Conservation (phyloP, 2,888 invertebrate species). For the Agrochola lota region DNA sequence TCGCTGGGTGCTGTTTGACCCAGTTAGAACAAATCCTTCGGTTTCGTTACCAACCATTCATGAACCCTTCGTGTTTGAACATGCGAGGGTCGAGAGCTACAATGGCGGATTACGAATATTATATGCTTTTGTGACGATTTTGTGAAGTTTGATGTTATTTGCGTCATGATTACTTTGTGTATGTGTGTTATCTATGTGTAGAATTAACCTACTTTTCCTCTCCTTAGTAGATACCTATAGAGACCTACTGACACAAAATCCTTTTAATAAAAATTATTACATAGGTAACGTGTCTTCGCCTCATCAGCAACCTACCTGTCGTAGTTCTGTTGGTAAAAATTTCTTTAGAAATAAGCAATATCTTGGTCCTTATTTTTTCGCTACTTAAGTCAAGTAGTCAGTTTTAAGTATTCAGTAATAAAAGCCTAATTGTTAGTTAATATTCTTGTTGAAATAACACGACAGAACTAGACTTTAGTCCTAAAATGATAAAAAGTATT, state of each 20-base stretch:
- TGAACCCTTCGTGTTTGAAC: conserved; percentile 33
- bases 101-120: conserved; percentile 46
- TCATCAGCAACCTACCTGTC: too few relatives aligned
- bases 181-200: background rate
- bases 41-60: conserved; percentile 56
- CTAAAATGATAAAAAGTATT: background rate
- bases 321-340: background rate
- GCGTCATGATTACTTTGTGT: background rate
- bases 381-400: background rate
- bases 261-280: background rate
- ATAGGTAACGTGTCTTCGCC: background rate
- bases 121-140: conserved; percentile 31
- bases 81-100: conserved; percentile 30
- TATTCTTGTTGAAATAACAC: background rate
- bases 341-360: background rate
- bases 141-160: conserved; percentile 15
- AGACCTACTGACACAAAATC: background rate
- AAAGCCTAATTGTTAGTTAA: background rate
- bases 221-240: background rate
- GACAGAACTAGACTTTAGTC: background rate
- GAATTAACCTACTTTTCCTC: background rate
- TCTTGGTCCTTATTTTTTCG: background rate
- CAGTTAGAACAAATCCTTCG: conserved; percentile 43
- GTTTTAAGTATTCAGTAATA: background rate
- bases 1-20: conserved; percentile 38